These are phyloP conservation scores for Hydrochoerus hydrochaeris DNA, from an alignment of 2,113 vertebrate species.

Conservation along the genomic window DNA sequence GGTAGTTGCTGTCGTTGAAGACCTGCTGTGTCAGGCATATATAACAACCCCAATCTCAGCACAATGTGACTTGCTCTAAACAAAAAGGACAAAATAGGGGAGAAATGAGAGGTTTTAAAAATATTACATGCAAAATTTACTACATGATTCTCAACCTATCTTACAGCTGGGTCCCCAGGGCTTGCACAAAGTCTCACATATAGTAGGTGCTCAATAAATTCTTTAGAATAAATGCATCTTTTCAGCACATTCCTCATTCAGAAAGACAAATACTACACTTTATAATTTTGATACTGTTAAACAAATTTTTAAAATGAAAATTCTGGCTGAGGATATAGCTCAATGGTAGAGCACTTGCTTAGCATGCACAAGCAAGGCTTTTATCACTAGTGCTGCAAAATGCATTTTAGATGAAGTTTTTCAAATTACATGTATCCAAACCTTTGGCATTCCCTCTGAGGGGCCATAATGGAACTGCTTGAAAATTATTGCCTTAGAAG, in stretches of 20 bases:
- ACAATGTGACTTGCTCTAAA: slow-evolving; percentile 21
- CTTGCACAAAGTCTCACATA: not conserved
- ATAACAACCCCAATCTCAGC: not conserved
- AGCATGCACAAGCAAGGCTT: not conserved
- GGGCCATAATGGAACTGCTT: not conserved
- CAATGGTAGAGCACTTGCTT: not conserved
- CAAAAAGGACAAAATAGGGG: not conserved
- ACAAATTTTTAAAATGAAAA: not conserved
- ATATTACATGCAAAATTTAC: not conserved
- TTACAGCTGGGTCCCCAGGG: not conserved
- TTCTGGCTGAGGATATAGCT: not conserved
- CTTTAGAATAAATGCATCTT: not conserved
- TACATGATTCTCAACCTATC: not conserved
- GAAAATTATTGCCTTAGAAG: not conserved
- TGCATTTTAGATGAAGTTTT: not conserved
- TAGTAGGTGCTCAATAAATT: not conserved
- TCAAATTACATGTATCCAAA: not conserved
- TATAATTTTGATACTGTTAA: slow-evolving; percentile 2
- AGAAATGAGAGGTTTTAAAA: not conserved
- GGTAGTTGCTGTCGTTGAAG: not conserved
- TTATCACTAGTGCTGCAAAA: not conserved
- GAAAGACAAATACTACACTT: not conserved
- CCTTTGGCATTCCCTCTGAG: not conserved
- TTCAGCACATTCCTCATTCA: not conserved
- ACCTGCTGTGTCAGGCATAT: not conserved